Conservation (phyloP, 2,888 invertebrate species). For the Lutraria lutraria region DNA sequence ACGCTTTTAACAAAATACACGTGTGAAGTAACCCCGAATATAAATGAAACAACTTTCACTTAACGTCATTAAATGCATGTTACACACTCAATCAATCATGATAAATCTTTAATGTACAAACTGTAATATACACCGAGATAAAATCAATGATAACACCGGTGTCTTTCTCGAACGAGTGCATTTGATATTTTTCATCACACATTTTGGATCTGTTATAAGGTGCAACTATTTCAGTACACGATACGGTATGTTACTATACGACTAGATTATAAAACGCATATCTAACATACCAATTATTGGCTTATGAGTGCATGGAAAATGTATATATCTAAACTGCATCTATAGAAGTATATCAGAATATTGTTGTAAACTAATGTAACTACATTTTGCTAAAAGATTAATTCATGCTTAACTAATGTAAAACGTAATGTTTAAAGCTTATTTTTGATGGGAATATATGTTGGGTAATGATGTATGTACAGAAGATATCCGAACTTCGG, state of each 20-base stretch:
- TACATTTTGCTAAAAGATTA: too few species aligned
- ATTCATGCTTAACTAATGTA: too few species aligned
- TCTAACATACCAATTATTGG: neutral
- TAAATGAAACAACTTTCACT: neutral
- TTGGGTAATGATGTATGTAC: too few species aligned
- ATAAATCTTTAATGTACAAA: neutral
- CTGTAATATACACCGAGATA: neutral
- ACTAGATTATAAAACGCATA: neutral
- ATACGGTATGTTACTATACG: neutral
- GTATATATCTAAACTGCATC: too few species aligned
- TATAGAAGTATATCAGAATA: too few species aligned
- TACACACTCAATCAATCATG: neutral
- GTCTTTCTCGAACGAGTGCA: neutral
- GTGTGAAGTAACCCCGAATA: neutral
- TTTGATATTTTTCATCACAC: neutral
- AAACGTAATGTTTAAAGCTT: too few species aligned
- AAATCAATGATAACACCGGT: neutral
- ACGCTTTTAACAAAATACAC: neutral
- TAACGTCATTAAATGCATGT: constrained; percentile 2
- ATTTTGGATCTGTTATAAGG: neutral
- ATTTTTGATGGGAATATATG: too few species aligned
- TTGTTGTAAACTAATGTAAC: too few species aligned
- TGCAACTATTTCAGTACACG: neutral
- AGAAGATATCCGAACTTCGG: too few species aligned
- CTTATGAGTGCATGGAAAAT: neutral